phyloP scores from a whole-genome alignment of 1,140 invertebrate species.

The Drosophila lini region DNA sequence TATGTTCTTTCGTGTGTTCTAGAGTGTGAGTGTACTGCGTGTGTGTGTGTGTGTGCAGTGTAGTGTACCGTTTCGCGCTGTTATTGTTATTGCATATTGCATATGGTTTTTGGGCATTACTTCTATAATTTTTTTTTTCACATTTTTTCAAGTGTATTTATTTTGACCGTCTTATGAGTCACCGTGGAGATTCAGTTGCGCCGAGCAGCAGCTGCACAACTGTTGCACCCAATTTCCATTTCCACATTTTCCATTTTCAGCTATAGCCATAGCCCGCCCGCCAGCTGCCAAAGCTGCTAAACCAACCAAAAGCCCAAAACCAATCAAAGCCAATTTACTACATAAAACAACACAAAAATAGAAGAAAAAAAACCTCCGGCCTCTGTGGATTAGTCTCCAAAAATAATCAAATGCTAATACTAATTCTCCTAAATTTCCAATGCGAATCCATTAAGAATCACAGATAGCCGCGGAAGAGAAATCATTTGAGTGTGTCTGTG shows the following conservation, averaged over 20 bases:
- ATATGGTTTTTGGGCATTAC: conserved; percentile 10
- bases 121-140: not conserved
- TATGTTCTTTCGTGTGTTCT: conserved; percentile 5
- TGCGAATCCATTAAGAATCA: conserved; percentile 14
- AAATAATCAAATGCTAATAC: conserved; percentile 16
- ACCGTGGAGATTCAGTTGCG: conserved; percentile 19
- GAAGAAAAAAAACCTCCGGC: not conserved
- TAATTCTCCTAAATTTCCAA: conserved; percentile 17
- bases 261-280: not conserved
- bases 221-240: conserved; percentile 22
- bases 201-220: conserved; percentile 21
- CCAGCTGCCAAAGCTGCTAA: conserved; percentile 11
- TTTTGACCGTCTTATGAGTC: conserved; percentile 20
- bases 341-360: conserved; percentile 4
- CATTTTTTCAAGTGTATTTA: conserved; percentile 25
- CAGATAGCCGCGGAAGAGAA: conserved; percentile 8
- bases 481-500: not conserved
- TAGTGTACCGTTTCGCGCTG: conserved; percentile 16
- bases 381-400: conserved; percentile 12
- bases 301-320: not conserved
- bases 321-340: conserved; percentile 2
- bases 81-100: conserved; percentile 10
- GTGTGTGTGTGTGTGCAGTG: not conserved
- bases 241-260: conserved; percentile 19
- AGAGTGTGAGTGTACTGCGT: not conserved